Percentiles rank a stretch among this genome's conserved stretches.
phyloP scores from a whole-genome alignment of 2,888 invertebrate species.

The Eubasilissa splendida region DNA sequence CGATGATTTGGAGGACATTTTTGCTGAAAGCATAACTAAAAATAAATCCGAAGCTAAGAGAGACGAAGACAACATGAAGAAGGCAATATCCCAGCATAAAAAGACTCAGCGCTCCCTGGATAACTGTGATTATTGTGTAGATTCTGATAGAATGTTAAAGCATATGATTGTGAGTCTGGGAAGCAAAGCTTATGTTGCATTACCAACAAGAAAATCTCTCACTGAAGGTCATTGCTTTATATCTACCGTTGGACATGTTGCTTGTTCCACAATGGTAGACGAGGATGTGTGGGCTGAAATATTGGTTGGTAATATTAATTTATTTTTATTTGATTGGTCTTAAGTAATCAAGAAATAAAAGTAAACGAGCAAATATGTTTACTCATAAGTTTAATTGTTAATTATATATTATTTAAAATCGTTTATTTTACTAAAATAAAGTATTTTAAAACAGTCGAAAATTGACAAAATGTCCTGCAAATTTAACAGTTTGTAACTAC shows the following conservation, averaged over 20 bases:
- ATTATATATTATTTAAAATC: no score
- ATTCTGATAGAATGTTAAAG: slow-evolving; percentile 84
- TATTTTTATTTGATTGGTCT: neutral
- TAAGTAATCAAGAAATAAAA: neutral
- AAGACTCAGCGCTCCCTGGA: slow-evolving; percentile 81
- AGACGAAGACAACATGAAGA: slow-evolving; percentile 75
- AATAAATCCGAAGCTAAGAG: slow-evolving; percentile 75
- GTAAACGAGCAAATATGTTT: neutral
- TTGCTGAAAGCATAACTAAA: slow-evolving; percentile 83
- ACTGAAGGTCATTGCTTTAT: slow-evolving; percentile 90
- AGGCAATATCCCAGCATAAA: slow-evolving; percentile 83
- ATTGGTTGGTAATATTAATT: slow-evolving; percentile 68
- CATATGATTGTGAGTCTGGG: slow-evolving; percentile 89
- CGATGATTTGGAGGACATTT: slow-evolving; percentile 89
- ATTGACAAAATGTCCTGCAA: no score
- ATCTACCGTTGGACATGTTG: slow-evolving; percentile 85
- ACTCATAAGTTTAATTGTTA: no score
- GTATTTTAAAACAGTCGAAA: neutral
- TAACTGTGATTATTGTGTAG: slow-evolving; percentile 87
- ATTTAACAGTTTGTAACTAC: no score
- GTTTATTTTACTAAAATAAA: no score
- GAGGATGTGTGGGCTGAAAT: slow-evolving; percentile 96
- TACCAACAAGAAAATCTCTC: slow-evolving; percentile 87
- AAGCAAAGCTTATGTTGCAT: slow-evolving; percentile 85
- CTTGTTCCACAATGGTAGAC: slow-evolving; percentile 88